phyloP scores from a whole-genome alignment of 2,113 vertebrate species.

The Periophthalmus modestus region DNA sequence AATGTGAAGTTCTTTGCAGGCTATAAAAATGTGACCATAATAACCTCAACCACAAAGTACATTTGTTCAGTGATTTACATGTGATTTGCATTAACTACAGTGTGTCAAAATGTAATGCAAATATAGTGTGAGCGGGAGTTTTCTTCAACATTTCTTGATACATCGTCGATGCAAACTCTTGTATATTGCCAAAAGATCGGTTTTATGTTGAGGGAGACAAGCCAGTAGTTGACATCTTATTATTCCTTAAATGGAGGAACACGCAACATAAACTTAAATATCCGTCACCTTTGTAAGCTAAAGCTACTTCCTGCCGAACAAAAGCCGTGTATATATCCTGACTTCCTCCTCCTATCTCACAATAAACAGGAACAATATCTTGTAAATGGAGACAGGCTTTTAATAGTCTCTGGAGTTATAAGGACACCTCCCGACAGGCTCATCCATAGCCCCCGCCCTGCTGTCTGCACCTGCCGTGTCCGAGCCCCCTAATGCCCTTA shows the following conservation, averaged over 20 bases:
- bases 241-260: constrained; percentile 17
- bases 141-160: background rate
- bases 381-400: constrained; percentile 59
- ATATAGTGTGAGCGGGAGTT: background rate
- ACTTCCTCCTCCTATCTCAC: constrained; percentile 57
- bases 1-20: no score
- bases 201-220: constrained; percentile 38
- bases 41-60: no score
- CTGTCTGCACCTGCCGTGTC: constrained; percentile 22
- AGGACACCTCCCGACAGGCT: constrained; percentile 47
- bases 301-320: constrained; percentile 17
- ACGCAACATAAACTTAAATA: constrained; percentile 38
- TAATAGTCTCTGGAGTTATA: constrained; percentile 45
- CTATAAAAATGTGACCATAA: no score
- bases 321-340: constrained; percentile 37
- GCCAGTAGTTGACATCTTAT: constrained; percentile 21
- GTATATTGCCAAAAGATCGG: constrained; percentile 15
- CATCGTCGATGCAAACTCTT: background rate
- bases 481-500: constrained; percentile 56
- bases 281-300: constrained; percentile 1
- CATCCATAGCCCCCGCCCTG: constrained; percentile 23
- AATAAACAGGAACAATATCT: constrained; percentile 60
- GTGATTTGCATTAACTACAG: no score
- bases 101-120: no score
- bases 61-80: no score